A percentile compares a stretch with the other conserved stretches of the same genome.
Conservation (phyloP, 2,888 invertebrate genomes). For the Aethes cnicana region DNA sequence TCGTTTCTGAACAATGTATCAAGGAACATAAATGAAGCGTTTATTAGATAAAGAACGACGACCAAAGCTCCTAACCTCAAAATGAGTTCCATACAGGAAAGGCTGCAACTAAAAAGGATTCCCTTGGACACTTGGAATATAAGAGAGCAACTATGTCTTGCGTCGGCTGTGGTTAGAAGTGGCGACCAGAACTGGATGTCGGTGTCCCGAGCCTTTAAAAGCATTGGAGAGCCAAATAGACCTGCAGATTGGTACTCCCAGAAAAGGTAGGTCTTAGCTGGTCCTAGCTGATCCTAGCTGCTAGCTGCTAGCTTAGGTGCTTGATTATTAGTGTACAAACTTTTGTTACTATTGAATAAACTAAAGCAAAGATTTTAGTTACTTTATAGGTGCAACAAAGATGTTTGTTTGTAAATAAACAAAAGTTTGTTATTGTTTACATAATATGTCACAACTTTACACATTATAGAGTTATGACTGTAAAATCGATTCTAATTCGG, state of each 20-base stretch:
- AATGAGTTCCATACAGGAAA: constrained; percentile 75
- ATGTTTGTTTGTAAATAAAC: constrained; percentile 1
- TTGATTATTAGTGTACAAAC: too few relatives aligned
- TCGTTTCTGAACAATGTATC: neutral
- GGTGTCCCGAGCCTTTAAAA: constrained; percentile 90
- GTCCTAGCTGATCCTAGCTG: neutral
- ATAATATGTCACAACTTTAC: neutral
- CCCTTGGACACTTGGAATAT: constrained; percentile 93
- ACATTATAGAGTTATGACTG: too few relatives aligned
- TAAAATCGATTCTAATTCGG: too few relatives aligned
- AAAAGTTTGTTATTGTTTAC: neutral
- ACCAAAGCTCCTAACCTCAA: constrained; percentile 37
- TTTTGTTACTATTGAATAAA: too few relatives aligned
- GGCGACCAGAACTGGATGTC: constrained; percentile 97
- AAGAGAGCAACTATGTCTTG: constrained; percentile 91
- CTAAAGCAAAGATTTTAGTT: too few relatives aligned
- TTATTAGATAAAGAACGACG: constrained; percentile 1
- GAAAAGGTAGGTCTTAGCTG: constrained; percentile 56
- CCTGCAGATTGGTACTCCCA: constrained; percentile 95
- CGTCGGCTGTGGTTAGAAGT: constrained; percentile 91
- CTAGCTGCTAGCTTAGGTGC: too few relatives aligned
- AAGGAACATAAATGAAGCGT: neutral
- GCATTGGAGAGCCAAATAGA: constrained; percentile 88
- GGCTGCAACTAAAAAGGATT: constrained; percentile 84
- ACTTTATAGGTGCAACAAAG: neutral